Base-by-base conservation (phyloP, 1,140 invertebrate species). In the Leptopilina boulardi region DNA sequence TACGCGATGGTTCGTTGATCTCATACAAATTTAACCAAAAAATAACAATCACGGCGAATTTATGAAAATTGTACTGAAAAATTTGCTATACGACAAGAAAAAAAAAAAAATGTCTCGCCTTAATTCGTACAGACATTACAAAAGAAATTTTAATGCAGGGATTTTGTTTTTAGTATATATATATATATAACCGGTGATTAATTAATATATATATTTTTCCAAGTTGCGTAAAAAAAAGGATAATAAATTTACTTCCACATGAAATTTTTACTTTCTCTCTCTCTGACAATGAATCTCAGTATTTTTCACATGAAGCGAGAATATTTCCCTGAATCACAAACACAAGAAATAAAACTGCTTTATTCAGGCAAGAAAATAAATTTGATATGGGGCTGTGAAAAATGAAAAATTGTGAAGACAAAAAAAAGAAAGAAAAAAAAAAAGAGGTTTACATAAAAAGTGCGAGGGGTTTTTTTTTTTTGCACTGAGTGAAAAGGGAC, bases 1-100 rank as follows among this genome's bases (percentile, higher is more conserved):
- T 34, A 34, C 59, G 59, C 21, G 56, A 59, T 21, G 51, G n/a
- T 66, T 66, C 59, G 23, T 66, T 66, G 26, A 30, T 66, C 59
- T 3, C 23, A 15, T 11, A 34, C 30, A 38, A 38, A 38, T 38
- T 38, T 38, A 9, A 38, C 34, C 34, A 38, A 38, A 38, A 9
- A 30, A 5, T 38, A 38, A 38, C 34, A 38, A 38, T 38, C 3
- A 13, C 21, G 59, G 4, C 3, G 5, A 66, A 30, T 66, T 30
- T 66, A 66, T 66, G 59, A 30, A 34, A 66, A 66, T 66, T 5
- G 59, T 51, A 18, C 13, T 47, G 13, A 42, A 41, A 41, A 41
- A 4, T 41, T 4, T 41, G 3, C 38, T n/a, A n/a, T n/a, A n/a
- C n/a, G n/a, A n/a, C n/a, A n/a, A n/a, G n/a, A n/a, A n/a, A n/a